phyloP scores from a whole-genome alignment of 2,888 invertebrate genomes.

The Chesias legatella region DNA sequence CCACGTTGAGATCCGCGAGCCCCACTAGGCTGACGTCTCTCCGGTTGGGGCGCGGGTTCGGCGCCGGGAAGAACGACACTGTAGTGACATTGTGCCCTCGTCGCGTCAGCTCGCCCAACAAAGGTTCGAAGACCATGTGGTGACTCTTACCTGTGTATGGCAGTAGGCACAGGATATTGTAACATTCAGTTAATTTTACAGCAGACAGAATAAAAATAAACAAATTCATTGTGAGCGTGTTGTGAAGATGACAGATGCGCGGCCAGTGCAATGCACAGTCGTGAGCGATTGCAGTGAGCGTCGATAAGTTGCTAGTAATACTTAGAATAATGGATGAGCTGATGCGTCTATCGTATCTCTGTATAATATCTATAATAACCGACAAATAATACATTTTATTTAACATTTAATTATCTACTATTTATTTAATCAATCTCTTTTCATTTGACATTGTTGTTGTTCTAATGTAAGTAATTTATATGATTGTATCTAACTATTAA shows the following conservation, averaged over 20 bases:
- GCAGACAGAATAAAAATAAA: conserved; percentile 23
- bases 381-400: no score
- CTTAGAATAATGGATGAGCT: conserved; percentile 5
- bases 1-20: conserved; percentile 37
- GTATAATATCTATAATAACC: no score
- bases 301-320: conserved; percentile 20
- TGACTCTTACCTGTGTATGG: conserved; percentile 74
- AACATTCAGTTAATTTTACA: conserved; percentile 30
- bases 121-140: conserved; percentile 66
- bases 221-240: conserved; percentile 7
- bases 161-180: conserved; percentile 59
- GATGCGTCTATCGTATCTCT: conserved; percentile 22
- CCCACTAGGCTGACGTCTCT: conserved; percentile 47
- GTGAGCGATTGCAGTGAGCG: no score
- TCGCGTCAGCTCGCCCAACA: conserved; percentile 56
- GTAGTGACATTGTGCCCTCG: conserved; percentile 72
- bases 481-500: no score
- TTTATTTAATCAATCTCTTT: no score
- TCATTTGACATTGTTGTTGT: no score
- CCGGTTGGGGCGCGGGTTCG: conserved; percentile 31
- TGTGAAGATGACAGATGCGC: conserved; percentile 8
- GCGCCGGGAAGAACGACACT: conserved; percentile 62
- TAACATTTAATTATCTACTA: no score
- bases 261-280: no score
- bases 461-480: no score